Base-by-base conservation (phyloP, 2,797 vertebrate genomes). In the Eleutherodactylus coqui region DNA sequence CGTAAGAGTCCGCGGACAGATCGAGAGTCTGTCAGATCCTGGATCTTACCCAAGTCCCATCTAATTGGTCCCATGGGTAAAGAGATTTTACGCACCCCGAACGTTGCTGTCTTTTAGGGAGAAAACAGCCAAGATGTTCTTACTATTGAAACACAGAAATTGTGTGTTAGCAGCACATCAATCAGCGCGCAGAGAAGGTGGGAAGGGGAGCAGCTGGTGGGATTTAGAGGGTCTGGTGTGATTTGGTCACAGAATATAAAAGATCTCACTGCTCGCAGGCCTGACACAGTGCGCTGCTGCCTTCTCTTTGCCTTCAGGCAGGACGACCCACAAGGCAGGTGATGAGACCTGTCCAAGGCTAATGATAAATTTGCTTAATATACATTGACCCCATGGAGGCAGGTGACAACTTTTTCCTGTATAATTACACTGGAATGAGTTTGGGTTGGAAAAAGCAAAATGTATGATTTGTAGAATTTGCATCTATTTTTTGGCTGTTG, bases 1-100 rank as follows among this genome's bases (percentile, higher is more conserved):
- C 70, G 73, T 51, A 76, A 53, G 67, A 64, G 76, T 64, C 64
- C 49, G 49, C 21, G 62, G 62, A 83, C n/a, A 47, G 75, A 51
- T 45, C 43, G 64, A 47, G 82, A 60, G 75, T 79, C 53, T 79
- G 82, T 85, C 83, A 88, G 73, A 17, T 75, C 21, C 87, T 92
- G 91, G 90, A 91, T 88, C 83, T 75, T 89, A 53, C 90, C 90
- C 90, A 92, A 92, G 90, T 90, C 82, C 91, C 78, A 7, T 77
- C 87, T 93, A 93, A 93, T 93, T 93, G 90, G 91, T 87, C 92
- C 85, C 90, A 0, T 3, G 53, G 88, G 91, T 87, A 1, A 43
- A 1, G 69, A 79, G 79, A 55, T 92, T 91, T 88, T 88, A 86
- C 84, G 88, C 89, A 91, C 90, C 92, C 86, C 88, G 88, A 88